These are phyloP conservation scores for Drosophila kohkoa DNA, from an alignment of 1,140 invertebrate genomes.

Conservation along the genomic window DNA sequence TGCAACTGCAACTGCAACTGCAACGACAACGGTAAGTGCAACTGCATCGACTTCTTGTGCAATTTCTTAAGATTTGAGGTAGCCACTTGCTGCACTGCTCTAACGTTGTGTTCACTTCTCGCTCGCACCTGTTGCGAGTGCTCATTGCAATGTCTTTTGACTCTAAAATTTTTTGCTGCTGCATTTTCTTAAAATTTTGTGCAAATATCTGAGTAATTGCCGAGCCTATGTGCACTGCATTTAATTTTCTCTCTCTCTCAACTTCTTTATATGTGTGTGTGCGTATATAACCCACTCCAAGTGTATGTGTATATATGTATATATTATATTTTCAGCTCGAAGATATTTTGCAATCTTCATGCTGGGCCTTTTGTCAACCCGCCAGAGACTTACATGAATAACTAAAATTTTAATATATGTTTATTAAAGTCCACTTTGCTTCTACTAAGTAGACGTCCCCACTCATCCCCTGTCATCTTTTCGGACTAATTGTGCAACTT, in stretches of 20 bases:
- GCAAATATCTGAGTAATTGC: conserved; percentile 79
- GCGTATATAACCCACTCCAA: conserved; percentile 9
- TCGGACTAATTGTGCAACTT: conserved; percentile 70
- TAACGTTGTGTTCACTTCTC: conserved; percentile 34
- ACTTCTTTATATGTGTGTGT: neutral
- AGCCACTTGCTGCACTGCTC: conserved; percentile 52
- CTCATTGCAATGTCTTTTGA: conserved; percentile 57
- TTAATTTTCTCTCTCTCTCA: conserved; percentile 49
- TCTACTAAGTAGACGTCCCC: conserved; percentile 61
- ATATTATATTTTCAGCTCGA: conserved; percentile 37
- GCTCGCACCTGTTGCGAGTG: conserved; percentile 42
- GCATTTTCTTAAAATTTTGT: conserved; percentile 83
- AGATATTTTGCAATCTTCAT: conserved; percentile 65
- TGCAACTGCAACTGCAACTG: conserved; percentile 34
- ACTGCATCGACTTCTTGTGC: conserved; percentile 68
- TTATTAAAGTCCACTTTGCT: conserved; percentile 68
- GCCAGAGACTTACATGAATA: conserved; percentile 78
- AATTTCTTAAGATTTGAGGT: conserved; percentile 74
- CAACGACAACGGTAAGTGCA: conserved; percentile 39
- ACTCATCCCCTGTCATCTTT: neutral
- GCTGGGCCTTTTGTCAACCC: conserved; percentile 67
- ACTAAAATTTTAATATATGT: conserved; percentile 84
- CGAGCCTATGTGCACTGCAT: conserved; percentile 58
- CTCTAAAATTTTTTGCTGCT: conserved; percentile 73
- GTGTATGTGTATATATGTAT: conserved; percentile 42